phyloP scores from a whole-genome alignment of 2,888 invertebrate species.

The Zaprionus bogoriensis region DNA sequence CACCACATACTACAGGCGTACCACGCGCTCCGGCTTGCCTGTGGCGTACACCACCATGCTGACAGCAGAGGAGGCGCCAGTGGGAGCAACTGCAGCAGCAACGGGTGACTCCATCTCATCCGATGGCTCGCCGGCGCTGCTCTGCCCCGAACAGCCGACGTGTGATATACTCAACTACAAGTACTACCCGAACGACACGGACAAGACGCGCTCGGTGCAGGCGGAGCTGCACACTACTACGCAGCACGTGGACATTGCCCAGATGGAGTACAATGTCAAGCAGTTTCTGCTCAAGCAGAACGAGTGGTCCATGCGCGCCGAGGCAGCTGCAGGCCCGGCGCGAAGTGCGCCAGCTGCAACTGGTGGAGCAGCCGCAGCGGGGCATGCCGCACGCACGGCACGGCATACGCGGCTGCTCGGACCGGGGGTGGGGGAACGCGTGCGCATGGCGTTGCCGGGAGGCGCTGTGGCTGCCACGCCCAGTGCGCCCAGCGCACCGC shows the following conservation, averaged over 20 bases:
- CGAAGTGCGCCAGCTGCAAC: slow-evolving; percentile 3
- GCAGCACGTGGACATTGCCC: slow-evolving; percentile 85
- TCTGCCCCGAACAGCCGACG: slow-evolving; percentile 77
- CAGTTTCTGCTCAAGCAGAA: slow-evolving; percentile 87
- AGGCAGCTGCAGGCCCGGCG: no score
- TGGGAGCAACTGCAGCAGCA: not conserved
- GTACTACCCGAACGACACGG: slow-evolving; percentile 80
- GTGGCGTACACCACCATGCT: slow-evolving; percentile 71
- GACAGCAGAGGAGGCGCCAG: not conserved
- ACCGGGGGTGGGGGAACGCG: slow-evolving; percentile 76
- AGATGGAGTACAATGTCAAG: slow-evolving; percentile 91
- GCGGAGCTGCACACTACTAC: slow-evolving; percentile 80
- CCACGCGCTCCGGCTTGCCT: slow-evolving; percentile 76
- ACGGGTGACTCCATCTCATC: slow-evolving; percentile 43
- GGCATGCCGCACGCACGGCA: slow-evolving; percentile 30
- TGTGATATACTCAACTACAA: slow-evolving; percentile 82
- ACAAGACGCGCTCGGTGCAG: slow-evolving; percentile 76
- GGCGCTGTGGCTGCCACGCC: slow-evolving; percentile 52
- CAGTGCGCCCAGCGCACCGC: slow-evolving; percentile 76
- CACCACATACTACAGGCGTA: slow-evolving; percentile 78
- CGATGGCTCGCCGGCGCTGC: slow-evolving; percentile 62
- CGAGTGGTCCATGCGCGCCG: slow-evolving; percentile 82
- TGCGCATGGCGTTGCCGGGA: slow-evolving; percentile 60
- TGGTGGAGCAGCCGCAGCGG: not conserved
- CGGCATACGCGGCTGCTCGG: slow-evolving; percentile 73